Percentiles rank a stretch among this genome's conserved stretches.
phyloP scores from a whole-genome alignment of 2,888 invertebrate genomes.

The Adelphocoris suturalis region DNA sequence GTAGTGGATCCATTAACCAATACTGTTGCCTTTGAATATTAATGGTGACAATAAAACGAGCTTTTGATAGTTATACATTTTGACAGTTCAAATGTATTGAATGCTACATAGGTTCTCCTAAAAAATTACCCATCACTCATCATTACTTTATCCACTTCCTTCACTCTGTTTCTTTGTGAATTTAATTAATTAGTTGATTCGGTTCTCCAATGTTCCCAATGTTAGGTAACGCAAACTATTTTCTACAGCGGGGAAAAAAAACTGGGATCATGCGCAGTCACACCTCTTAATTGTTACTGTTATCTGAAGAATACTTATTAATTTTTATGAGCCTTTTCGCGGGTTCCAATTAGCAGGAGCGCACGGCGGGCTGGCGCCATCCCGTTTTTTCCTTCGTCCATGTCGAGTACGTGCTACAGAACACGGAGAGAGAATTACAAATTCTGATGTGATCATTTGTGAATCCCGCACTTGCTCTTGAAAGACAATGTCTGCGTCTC shows the following conservation, averaged over 20 bases:
- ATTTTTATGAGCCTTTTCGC: not conserved
- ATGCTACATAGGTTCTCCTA: too few species aligned
- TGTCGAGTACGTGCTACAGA: not conserved
- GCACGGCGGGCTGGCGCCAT: not conserved
- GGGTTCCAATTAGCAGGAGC: not conserved
- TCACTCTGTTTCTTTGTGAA: too few species aligned
- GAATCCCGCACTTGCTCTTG: not conserved
- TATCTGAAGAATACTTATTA: not conserved
- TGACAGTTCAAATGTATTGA: too few species aligned
- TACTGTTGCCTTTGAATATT: too few species aligned
- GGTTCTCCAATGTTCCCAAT: too few species aligned
- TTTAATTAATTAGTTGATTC: too few species aligned
- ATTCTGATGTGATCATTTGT: not conserved
- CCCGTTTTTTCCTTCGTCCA: not conserved
- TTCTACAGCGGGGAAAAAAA: not conserved
- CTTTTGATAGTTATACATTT: too few species aligned
- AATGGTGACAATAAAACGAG: too few species aligned
- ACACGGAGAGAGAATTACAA: not conserved
- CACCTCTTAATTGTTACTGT: constrained; percentile 8
- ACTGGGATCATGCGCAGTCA: not conserved
- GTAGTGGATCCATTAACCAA: too few species aligned
- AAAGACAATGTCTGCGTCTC: not conserved
- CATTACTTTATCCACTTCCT: too few species aligned
- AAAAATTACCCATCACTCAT: too few species aligned
- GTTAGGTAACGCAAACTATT: too few species aligned